These are phyloP conservation scores for Pycnonotus jocosus DNA, from an alignment of 2,113 vertebrate genomes.

Conservation along the genomic window DNA sequence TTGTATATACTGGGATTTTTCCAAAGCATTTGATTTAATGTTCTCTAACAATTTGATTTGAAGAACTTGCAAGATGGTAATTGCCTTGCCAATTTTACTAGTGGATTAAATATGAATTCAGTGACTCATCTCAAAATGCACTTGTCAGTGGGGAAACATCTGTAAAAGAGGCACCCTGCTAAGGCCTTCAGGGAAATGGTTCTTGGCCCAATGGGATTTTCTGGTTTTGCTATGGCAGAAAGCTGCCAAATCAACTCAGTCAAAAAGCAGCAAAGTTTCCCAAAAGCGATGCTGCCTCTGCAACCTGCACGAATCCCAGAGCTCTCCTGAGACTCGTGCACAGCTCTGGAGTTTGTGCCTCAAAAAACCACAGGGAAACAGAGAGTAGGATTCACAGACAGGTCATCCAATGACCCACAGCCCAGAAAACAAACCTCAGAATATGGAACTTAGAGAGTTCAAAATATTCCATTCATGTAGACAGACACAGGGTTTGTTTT, in stretches of 20 bases:
- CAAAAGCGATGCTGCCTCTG: not conserved
- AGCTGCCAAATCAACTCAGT: not conserved
- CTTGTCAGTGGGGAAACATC: not conserved
- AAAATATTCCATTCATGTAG: not conserved
- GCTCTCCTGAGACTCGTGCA: not conserved
- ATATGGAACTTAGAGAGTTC: not conserved
- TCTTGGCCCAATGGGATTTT: not conserved
- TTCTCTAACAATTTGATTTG: constrained; percentile 27
- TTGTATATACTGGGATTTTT: not conserved
- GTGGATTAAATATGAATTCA: constrained; percentile 12
- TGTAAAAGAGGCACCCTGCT: not conserved
- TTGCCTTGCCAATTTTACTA: constrained; percentile 19
- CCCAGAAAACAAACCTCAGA: not conserved
- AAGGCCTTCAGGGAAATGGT: not conserved
- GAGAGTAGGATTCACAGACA: not conserved
- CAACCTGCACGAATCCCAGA: not conserved
- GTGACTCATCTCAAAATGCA: constrained; percentile 32
- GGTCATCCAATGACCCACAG: not conserved
- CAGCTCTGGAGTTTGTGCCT: not conserved
- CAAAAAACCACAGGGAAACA: not conserved
- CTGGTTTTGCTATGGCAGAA: not conserved
- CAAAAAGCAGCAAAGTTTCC: not conserved
- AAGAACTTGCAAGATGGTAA: constrained; percentile 12
- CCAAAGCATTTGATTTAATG: constrained; percentile 28
- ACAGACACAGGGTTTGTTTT: not conserved